Evolutionary conservation across 2,797 vertebrate species (phyloP).

Genomic region (Pseudochirops corinnae): DNA sequence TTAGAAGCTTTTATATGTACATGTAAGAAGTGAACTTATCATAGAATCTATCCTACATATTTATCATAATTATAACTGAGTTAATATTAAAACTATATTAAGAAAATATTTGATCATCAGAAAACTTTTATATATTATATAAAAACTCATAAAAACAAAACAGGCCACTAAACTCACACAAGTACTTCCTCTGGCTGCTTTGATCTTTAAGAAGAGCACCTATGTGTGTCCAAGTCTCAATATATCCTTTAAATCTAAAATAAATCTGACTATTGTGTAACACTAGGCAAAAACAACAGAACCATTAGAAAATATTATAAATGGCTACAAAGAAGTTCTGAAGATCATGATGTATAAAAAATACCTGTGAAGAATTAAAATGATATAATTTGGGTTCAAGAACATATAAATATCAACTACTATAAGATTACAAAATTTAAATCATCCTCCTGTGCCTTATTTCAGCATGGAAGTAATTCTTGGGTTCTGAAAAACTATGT

Average conservation of each 20-base stretch:
- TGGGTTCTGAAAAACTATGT: background rate
- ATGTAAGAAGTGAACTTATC: background rate
- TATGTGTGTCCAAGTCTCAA: constrained; percentile 47
- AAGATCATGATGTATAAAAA: constrained; percentile 42
- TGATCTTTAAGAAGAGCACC: constrained; percentile 54
- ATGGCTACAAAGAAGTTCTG: constrained; percentile 37
- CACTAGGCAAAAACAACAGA: constrained; percentile 60
- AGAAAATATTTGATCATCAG: constrained; percentile 27
- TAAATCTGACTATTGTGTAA: constrained; percentile 30
- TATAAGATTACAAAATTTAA: background rate
- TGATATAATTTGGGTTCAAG: constrained; percentile 20
- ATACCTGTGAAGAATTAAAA: constrained; percentile 47
- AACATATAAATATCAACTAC: constrained; percentile 3
- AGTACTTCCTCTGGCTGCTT: background rate
- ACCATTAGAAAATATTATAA: constrained; percentile 54
- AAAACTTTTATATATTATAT: constrained; percentile 39
- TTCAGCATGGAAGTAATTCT: background rate
- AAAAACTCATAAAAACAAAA: constrained; percentile 51
- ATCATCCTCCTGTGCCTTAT: background rate
- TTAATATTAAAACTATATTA: constrained; percentile 29
- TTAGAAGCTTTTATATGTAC: constrained; percentile 25
- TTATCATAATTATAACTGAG: background rate
- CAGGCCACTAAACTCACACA: constrained; percentile 6
- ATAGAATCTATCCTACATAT: constrained; percentile 30
- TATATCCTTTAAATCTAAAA: constrained; percentile 21